These are phyloP conservation scores for Aphelinus certus DNA, from an alignment of 1,140 invertebrate species.

Conservation along the genomic window DNA sequence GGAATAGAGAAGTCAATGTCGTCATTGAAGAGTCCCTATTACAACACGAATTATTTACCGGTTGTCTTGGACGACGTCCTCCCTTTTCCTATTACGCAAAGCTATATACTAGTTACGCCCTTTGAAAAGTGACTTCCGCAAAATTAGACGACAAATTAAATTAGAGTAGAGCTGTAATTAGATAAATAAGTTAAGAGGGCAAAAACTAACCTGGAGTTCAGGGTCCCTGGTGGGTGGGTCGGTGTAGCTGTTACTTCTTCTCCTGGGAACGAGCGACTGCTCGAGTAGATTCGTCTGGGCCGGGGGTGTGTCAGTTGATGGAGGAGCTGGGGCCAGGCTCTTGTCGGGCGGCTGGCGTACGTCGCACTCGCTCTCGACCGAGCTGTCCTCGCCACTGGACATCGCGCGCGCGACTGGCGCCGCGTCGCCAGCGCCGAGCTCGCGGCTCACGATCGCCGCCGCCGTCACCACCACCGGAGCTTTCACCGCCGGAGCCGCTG, in stretches of 20 bases:
- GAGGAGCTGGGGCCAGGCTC: background rate
- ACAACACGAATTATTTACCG: no score
- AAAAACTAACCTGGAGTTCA: background rate
- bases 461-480: conserved; percentile 11
- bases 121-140: no score
- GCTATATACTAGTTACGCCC: no score
- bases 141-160: no score
- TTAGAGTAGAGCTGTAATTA: no score
- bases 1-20: no score
- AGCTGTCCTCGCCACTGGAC: conserved; percentile 59
- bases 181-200: background rate
- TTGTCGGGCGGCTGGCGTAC: background rate
- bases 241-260: background rate
- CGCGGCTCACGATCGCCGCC: conserved; percentile 39
- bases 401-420: conserved; percentile 57
- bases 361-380: conserved; percentile 45
- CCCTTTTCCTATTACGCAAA: no score
- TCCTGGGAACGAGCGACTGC: background rate
- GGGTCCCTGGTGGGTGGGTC: background rate
- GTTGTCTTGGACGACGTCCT: no score
- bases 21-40: no score
- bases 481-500: conserved; percentile 2
- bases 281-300: background rate
- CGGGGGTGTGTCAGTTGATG: no score
- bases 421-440: conserved; percentile 30